These are phyloP conservation scores for Scaptomyza pallida DNA, from an alignment of 1,140 invertebrate species.

Conservation along the genomic window DNA sequence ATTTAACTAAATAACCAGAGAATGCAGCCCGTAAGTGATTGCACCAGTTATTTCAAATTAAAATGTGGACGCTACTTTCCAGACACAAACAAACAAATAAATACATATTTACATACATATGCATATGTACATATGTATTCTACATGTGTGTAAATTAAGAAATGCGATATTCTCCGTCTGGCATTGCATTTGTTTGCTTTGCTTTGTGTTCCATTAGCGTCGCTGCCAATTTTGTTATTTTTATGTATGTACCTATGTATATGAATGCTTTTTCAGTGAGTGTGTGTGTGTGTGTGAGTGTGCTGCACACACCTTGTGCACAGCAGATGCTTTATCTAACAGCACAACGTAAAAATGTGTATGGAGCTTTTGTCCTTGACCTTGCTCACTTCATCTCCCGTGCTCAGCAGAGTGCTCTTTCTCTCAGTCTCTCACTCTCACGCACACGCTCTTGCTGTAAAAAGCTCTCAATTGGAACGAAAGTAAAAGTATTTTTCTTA, in stretches of 20 bases:
- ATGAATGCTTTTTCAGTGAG: neutral
- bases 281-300: conserved; percentile 29
- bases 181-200: conserved; percentile 28
- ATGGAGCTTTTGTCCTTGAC: conserved; percentile 76
- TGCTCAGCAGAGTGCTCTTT: conserved; percentile 15
- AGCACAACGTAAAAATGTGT: conserved; percentile 32
- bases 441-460: conserved; percentile 3
- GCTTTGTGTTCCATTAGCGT: conserved; percentile 16
- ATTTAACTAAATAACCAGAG: conserved; percentile 19
- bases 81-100: neutral
- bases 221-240: conserved; percentile 22
- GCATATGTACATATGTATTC: too few relatives aligned
- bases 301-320: conserved; percentile 11
- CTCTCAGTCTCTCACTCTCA: neutral
- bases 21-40: conserved; percentile 55
- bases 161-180: conserved; percentile 26
- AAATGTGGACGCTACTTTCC: neutral
- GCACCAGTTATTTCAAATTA: conserved; percentile 2
- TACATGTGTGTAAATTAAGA: neutral
- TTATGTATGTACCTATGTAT: conserved; percentile 2
- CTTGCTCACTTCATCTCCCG: conserved; percentile 59
- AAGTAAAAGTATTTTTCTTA: conserved; percentile 30
- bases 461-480: conserved; percentile 34
- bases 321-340: conserved; percentile 75
- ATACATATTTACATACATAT: neutral